A percentile compares a stretch with the other conserved stretches of the same genome.
Evolutionary conservation across 2,797 vertebrate genomes (phyloP).

Genomic region (Crenichthys baileyi): DNA sequence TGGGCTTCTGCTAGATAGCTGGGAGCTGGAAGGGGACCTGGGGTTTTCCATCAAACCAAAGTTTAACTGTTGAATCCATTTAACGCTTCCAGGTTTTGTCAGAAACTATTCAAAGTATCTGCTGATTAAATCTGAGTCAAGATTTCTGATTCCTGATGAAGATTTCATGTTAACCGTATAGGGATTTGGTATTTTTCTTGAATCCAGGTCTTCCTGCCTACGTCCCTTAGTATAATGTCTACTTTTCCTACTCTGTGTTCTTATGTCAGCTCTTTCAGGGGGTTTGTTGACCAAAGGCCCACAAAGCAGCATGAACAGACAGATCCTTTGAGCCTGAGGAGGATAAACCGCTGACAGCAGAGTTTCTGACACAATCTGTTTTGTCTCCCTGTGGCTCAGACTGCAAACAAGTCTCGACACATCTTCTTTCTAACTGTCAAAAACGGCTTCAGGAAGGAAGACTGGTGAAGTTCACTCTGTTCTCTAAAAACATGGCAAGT

Average conservation of each 20-base stretch:
- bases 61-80: too few species aligned
- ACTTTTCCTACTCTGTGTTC: neutral
- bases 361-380: neutral
- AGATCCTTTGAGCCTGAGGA: neutral
- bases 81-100: neutral
- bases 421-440: neutral
- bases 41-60: too few species aligned
- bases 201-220: neutral
- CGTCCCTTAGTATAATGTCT: neutral
- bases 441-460: neutral
- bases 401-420: neutral
- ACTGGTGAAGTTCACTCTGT: neutral
- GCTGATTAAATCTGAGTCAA: neutral
- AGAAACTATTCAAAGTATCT: neutral
- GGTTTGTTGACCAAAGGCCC: too few species aligned
- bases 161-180: neutral
- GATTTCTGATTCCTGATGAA: neutral
- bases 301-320: neutral
- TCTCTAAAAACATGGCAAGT: neutral
- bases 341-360: neutral
- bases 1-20: too few species aligned
- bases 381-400: neutral
- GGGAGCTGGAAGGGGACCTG: too few species aligned
- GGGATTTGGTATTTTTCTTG: neutral
- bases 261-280: too few species aligned